Evolutionary conservation across 2,113 vertebrate species (phyloP), one percentile per base, ranked within the genome.

Genomic region (Anthoscopus minutus): DNA sequence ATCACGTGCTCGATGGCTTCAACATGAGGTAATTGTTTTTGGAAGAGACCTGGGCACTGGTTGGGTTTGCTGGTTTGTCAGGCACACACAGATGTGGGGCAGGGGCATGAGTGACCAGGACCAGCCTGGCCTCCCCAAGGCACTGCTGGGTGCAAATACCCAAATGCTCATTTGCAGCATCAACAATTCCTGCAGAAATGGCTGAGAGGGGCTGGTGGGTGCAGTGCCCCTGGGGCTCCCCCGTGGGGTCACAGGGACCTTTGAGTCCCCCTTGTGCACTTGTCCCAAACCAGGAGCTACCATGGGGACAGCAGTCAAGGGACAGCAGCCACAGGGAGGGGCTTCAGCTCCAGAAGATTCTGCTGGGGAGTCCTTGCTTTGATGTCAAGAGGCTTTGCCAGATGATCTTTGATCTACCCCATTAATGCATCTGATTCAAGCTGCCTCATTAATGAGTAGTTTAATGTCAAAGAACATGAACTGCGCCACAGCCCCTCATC

Each of bases 1-100:
- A 88, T 88, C 94, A 95, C 87, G 86, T 89, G 94, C 79, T 80
- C 42, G 10, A 79, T 38, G 67, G 81, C 93, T 95, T 54, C 51
- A 6, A 24, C 58, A n/a, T 91, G 95, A 91, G 56, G 71, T 89
- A 11, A 95, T 50, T 81, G 94, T 64, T 91, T 85, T 37, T 69
- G 76, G 85, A 84, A 56, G 80, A 91, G 88, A 33, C 64, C 80
- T 66, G 92, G 48, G 56, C 0, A 0, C 76, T 70, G 77, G 2
- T 45, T 88, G 80, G 89, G 28, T 81, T 69, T 61, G 54, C 40
- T 66, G 61, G 15, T 74, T 94, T 65, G 53, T 16, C 77, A 64
- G 61, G 44, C 70, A 17, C 60, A 30, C n/a, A 11, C 1, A 1
- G 3, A 40, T 17, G 3, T 51, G 23, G 48, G 61, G 50, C 70